Conservation (phyloP, 2,797 vertebrate species). For the Schizothorax lantsangensis region DNA sequence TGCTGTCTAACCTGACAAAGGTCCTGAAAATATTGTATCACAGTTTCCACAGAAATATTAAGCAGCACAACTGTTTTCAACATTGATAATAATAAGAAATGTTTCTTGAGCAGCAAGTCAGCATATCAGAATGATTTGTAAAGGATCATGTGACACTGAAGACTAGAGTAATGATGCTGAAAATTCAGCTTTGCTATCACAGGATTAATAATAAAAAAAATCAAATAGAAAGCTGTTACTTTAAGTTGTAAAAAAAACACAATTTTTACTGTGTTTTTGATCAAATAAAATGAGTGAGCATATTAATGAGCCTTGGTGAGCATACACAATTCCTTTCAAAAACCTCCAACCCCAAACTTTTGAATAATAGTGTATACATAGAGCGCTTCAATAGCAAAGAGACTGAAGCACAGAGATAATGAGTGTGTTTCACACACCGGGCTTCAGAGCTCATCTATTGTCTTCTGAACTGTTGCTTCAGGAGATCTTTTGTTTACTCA, state of each 20-base stretch:
- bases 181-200: not conserved
- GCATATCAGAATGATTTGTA: not conserved
- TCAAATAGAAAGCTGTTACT: not conserved
- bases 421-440: slow-evolving; percentile 28
- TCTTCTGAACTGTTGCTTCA: slow-evolving; percentile 49
- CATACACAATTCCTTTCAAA: not conserved
- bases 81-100: not conserved
- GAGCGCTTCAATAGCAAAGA: not conserved
- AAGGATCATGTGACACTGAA: not conserved
- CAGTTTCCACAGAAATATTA: not conserved
- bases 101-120: not conserved
- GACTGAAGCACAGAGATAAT: slow-evolving; percentile 18
- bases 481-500: slow-evolving; percentile 51
- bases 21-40: not conserved
- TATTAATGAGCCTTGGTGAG: not conserved
- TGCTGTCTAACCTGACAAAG: not conserved
- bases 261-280: not conserved
- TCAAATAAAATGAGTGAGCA: not conserved
- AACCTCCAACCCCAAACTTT: not conserved
- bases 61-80: not conserved
- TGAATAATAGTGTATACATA: not conserved
- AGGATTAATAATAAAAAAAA: not conserved
- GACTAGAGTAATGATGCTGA: not conserved
- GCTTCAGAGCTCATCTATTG: slow-evolving; percentile 49
- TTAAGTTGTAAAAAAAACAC: not conserved